Conservation (phyloP, 2,797 vertebrate species). For the Diglossa cyanea region DNA sequence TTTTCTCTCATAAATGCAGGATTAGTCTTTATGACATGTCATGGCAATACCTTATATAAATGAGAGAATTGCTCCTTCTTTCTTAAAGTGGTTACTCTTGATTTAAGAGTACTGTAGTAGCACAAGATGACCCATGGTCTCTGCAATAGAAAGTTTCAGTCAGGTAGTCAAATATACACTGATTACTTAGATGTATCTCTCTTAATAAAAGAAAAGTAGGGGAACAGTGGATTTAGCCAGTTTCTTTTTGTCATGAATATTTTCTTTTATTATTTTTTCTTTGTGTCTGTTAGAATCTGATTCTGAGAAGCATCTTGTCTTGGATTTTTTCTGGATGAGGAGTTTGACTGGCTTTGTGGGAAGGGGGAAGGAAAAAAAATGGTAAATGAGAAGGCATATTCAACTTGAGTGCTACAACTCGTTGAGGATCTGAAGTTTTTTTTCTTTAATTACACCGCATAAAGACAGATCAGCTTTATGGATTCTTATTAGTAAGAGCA, state of each 20-base stretch:
- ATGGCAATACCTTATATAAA: neutral
- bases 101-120: neutral
- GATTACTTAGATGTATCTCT: neutral
- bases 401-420: neutral
- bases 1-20: neutral
- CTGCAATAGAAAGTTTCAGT: neutral
- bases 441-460: neutral
- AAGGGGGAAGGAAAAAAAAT: neutral
- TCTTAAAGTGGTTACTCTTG: neutral
- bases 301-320: neutral
- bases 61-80: neutral
- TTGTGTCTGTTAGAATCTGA: neutral
- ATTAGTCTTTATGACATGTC: neutral
- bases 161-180: neutral
- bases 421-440: neutral
- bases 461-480: neutral
- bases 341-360: neutral
- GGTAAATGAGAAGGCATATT: neutral
- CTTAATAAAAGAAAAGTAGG: neutral
- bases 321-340: neutral
- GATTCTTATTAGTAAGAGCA: neutral
- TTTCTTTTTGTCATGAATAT: neutral
- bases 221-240: neutral
- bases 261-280: neutral
- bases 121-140: neutral